These are phyloP conservation scores for Rhinoderma darwinii DNA, from an alignment of 2,113 vertebrate species.

Conservation along the genomic window DNA sequence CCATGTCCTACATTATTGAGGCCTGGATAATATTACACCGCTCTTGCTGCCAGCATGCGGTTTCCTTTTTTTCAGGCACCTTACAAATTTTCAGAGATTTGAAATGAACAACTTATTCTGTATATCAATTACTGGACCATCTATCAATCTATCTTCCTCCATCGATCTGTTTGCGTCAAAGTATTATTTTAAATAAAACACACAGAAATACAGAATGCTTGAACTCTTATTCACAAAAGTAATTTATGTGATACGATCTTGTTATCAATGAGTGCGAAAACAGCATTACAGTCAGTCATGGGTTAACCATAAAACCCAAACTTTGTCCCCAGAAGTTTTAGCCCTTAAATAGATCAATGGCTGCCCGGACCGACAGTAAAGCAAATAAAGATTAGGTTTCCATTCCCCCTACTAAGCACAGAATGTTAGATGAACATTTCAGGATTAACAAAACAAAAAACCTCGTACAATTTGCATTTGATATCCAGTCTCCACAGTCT, in stretches of 20 bases:
- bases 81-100: no score
- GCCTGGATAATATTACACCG: no score
- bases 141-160: no score
- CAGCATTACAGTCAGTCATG: neutral
- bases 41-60: no score
- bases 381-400: conserved; percentile 56
- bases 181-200: neutral
- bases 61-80: no score
- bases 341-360: conserved; percentile 51
- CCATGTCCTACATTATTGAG: no score
- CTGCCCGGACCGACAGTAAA: conserved; percentile 48
- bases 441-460: conserved; percentile 54
- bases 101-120: no score
- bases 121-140: no score
- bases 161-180: no score
- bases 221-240: neutral
- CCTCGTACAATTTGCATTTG: conserved; percentile 42
- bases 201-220: neutral
- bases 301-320: neutral
- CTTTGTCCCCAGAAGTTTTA: conserved; percentile 32
- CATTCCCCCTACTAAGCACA: conserved; percentile 29
- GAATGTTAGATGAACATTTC: conserved; percentile 52
- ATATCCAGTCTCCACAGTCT: conserved; percentile 43
- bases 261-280: neutral
- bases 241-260: neutral